These are phyloP conservation scores for Sebastes hubbsi DNA, from an alignment of 2,797 vertebrate species.

Conservation along the genomic window DNA sequence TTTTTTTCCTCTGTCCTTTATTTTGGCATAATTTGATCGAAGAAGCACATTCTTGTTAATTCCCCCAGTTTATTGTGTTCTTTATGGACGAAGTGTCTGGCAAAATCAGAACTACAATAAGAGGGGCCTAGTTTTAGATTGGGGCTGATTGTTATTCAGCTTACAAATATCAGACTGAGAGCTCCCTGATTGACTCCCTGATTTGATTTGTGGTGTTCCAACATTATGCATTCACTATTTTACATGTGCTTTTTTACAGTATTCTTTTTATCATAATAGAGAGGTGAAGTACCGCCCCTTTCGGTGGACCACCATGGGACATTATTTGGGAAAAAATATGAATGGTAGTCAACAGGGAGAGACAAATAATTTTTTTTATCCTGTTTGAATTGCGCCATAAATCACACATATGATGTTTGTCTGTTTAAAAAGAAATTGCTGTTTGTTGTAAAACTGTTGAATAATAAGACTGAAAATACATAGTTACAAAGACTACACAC, in stretches of 20 bases:
- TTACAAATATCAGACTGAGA: background rate
- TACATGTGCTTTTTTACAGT: background rate
- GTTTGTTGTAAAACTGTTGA: no score
- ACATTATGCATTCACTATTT: background rate
- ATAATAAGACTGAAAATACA: no score
- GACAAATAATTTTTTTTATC: no score
- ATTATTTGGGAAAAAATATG: no score
- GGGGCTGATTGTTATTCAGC: background rate
- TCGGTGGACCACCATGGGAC: no score
- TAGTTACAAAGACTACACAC: no score
- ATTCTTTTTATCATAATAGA: background rate
- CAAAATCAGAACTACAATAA: background rate
- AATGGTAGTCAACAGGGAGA: no score
- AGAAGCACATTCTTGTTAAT: background rate
- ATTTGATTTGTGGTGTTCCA: background rate
- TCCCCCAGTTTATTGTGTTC: background rate
- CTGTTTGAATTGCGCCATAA: no score
- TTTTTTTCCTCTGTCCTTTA: background rate
- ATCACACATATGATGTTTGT: no score
- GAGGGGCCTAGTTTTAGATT: background rate
- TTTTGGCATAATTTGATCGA: background rate
- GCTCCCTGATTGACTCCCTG: background rate
- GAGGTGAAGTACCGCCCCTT: background rate
- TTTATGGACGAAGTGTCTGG: background rate
- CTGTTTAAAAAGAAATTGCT: no score